These are phyloP conservation scores for Ylistrum balloti DNA, from an alignment of 1,140 invertebrate species.

Conservation along the genomic window DNA sequence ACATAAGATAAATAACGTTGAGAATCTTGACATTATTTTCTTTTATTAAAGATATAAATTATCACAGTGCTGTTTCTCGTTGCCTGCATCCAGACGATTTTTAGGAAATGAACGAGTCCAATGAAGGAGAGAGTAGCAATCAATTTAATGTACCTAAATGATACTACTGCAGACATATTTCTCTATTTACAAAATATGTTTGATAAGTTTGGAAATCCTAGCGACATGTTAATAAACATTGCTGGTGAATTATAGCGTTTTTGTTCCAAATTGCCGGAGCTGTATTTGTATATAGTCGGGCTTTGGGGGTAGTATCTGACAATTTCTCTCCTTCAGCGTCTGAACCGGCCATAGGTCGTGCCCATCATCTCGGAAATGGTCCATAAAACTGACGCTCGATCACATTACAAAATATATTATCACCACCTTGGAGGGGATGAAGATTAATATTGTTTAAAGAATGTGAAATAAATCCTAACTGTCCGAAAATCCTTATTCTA, in stretches of 20 bases:
- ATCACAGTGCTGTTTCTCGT: neutral
- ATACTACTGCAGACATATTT: slow-evolving; percentile 10
- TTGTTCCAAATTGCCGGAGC: neutral
- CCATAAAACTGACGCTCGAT: too few species aligned
- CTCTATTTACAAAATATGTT: neutral
- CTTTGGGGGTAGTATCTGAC: neutral
- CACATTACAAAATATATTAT: too few species aligned
- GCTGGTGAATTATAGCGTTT: neutral
- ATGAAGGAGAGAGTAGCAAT: neutral
- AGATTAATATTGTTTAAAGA: too few species aligned
- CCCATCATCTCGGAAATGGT: neutral
- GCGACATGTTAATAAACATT: slow-evolving; percentile 1
- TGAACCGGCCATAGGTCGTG: neutral
- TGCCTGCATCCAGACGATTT: neutral
- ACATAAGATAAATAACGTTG: neutral
- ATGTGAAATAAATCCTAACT: too few species aligned
- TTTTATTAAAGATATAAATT: neutral
- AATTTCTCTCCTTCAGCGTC: neutral
- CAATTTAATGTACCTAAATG: neutral
- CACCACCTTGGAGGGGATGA: too few species aligned
- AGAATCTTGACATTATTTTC: neutral
- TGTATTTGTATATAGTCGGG: neutral
- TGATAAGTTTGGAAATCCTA: neutral
- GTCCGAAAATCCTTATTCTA: too few species aligned
- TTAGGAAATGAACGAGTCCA: neutral